Conservation (phyloP, 2,797 vertebrate genomes). For the Thunnus albacares region DNA sequence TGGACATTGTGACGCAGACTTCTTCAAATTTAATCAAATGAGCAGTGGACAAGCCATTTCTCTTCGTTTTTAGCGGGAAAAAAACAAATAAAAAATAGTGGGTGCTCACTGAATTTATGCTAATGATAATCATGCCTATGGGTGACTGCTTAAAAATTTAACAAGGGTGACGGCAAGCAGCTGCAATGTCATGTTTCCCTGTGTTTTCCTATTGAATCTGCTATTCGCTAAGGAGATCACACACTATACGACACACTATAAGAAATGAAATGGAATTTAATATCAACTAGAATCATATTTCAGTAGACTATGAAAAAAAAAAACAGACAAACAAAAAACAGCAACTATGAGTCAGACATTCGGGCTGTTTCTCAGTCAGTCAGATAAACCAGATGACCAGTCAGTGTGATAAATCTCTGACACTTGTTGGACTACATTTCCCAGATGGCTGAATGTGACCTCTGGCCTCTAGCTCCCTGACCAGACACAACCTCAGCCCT, state of each 20-base stretch:
- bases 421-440: slow-evolving; percentile 31
- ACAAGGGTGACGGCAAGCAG: slow-evolving; percentile 38
- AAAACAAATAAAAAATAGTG: slow-evolving; percentile 26
- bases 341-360: background rate
- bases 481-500: slow-evolving; percentile 11
- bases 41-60: background rate
- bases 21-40: slow-evolving; percentile 15
- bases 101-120: slow-evolving; percentile 22
- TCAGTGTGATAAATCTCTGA: slow-evolving; percentile 3
- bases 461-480: slow-evolving; percentile 19
- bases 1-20: background rate
- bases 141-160: slow-evolving; percentile 42
- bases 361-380: slow-evolving; percentile 2
- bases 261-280: background rate
- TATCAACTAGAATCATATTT: slow-evolving; percentile 5
- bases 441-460: slow-evolving; percentile 12
- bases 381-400: background rate
- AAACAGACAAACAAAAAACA: background rate
- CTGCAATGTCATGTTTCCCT: slow-evolving; percentile 46
- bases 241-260: background rate
- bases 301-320: background rate
- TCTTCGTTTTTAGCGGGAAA: background rate
- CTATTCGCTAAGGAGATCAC: slow-evolving; percentile 1
- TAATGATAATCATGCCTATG: slow-evolving; percentile 31
- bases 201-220: slow-evolving; percentile 23